phyloP scores from a whole-genome alignment of 2,113 vertebrate species.

The Grus americana region DNA sequence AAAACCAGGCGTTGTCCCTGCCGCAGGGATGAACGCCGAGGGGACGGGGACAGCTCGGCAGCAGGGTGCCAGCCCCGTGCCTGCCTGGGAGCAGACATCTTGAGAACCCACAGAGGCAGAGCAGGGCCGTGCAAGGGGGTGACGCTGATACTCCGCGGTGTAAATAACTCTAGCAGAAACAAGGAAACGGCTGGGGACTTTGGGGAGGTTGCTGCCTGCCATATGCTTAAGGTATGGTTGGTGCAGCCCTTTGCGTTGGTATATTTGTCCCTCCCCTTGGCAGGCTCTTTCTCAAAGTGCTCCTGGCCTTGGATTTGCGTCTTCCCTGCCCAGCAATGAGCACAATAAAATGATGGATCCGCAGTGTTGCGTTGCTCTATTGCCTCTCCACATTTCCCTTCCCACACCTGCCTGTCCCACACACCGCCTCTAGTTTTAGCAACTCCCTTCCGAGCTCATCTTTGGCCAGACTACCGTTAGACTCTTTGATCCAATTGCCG shows the following conservation, averaged over 20 bases:
- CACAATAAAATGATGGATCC: rapidly evolving
- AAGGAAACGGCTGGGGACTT: neutral
- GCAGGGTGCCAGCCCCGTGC: neutral
- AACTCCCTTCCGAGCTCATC: neutral
- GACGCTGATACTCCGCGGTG: neutral
- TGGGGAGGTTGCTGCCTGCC: neutral
- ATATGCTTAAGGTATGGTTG: rapidly evolving
- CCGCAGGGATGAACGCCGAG: neutral
- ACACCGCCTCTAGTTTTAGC: neutral
- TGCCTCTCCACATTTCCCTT: neutral
- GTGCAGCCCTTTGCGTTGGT: neutral
- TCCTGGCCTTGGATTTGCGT: neutral
- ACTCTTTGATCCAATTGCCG: neutral
- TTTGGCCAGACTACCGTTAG: neutral
- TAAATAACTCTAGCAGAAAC: neutral
- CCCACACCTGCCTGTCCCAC: neutral
- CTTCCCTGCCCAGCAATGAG: neutral
- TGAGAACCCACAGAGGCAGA: neutral
- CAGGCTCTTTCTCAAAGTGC: neutral
- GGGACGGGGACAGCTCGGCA: neutral
- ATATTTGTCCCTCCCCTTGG: neutral
- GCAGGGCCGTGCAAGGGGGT: neutral
- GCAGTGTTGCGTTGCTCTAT: rapidly evolving
- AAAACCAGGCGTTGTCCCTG: neutral
- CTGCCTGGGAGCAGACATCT: too few relatives aligned